phyloP scores from a whole-genome alignment of 2,888 invertebrate species.

The Drosophila formosana region DNA sequence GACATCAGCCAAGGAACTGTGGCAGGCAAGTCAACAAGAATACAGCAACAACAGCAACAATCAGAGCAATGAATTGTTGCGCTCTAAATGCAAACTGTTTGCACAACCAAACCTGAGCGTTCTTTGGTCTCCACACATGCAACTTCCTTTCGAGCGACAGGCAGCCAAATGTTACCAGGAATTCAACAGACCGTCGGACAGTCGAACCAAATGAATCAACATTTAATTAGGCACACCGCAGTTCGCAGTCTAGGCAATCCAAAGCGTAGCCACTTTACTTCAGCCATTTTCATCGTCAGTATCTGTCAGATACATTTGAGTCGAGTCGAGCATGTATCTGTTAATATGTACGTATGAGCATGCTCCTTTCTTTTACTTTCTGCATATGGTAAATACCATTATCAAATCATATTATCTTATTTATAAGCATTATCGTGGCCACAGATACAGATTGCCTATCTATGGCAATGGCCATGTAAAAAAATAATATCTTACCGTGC shows the following conservation, averaged over 20 bases:
- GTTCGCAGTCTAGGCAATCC: constrained; percentile 35
- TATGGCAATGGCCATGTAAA: constrained; percentile 81
- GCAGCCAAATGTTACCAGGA: constrained; percentile 42
- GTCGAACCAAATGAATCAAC: constrained; percentile 39
- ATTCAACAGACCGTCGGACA: constrained; percentile 13
- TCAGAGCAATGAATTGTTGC: constrained; percentile 51
- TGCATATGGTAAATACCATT: constrained; percentile 85
- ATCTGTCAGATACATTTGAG: constrained; percentile 28
- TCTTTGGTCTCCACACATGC: constrained; percentile 8
- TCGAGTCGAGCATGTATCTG: background rate
- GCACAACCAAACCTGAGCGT: constrained; percentile 48
- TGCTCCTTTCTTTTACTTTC: constrained; percentile 69
- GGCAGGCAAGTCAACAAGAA: constrained; percentile 62
- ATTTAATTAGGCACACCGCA: constrained; percentile 61
- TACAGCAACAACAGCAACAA: constrained; percentile 44
- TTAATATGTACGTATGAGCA: constrained; percentile 10
- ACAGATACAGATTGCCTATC: constrained; percentile 83
- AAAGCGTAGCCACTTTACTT: background rate
- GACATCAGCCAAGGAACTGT: constrained; percentile 59
- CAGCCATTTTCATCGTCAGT: constrained; percentile 2
- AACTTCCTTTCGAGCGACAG: constrained; percentile 4
- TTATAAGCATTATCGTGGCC: constrained; percentile 83
- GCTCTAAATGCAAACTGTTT: constrained; percentile 75
- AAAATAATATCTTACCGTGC: constrained; percentile 78
- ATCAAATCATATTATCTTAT: constrained; percentile 85